phyloP scores from a whole-genome alignment of 2,797 vertebrate genomes.

The Valencia hispanica region DNA sequence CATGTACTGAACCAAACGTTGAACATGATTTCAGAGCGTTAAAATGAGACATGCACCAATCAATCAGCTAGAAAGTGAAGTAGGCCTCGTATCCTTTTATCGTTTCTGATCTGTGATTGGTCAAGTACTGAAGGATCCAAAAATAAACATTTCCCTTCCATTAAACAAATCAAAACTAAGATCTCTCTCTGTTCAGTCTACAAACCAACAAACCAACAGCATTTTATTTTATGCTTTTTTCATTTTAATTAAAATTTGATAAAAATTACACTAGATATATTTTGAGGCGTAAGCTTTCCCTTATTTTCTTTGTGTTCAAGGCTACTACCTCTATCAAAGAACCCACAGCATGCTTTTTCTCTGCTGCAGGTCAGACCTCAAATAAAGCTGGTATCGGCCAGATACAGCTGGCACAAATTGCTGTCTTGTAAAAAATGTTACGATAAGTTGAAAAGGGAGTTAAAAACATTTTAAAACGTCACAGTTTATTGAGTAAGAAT shows the following conservation, averaged over 20 bases:
- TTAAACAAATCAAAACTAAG: neutral
- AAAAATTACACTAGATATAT: neutral
- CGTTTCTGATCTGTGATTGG: neutral
- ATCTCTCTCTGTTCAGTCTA: neutral
- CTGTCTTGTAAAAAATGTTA: neutral
- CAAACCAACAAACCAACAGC: neutral
- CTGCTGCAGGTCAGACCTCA: neutral
- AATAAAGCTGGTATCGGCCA: neutral
- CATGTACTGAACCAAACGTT: too few species aligned
- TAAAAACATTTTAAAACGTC: too few species aligned
- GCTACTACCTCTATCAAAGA: neutral
- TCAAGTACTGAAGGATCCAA: neutral
- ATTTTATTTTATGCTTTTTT: neutral
- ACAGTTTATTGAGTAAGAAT: neutral
- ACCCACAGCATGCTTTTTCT: neutral
- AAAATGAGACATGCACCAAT: neutral
- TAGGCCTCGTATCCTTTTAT: neutral
- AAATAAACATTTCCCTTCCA: too few species aligned
- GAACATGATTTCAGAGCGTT: too few species aligned
- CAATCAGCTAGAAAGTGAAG: neutral
- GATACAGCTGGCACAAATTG: too few species aligned
- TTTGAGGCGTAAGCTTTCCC: too few species aligned
- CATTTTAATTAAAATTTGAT: neutral
- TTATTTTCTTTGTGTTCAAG: too few species aligned
- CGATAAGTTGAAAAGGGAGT: neutral